These are phyloP conservation scores for Mimas tiliae DNA, from an alignment of 2,888 invertebrate genomes.

Conservation along the genomic window DNA sequence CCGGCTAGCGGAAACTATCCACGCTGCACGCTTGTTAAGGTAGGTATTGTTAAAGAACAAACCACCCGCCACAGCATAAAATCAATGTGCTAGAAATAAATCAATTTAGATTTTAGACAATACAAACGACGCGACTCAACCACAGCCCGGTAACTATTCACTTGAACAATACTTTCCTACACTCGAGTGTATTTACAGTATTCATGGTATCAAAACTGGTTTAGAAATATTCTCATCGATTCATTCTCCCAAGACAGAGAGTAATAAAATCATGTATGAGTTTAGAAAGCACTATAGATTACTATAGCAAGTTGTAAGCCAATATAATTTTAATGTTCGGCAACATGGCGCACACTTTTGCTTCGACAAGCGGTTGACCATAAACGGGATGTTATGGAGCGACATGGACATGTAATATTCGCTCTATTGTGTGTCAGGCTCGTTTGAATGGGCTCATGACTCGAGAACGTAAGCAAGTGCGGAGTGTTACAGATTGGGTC, in stretches of 20 bases:
- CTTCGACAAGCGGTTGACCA: not conserved
- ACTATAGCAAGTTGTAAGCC: not conserved
- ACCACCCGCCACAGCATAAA: too few species aligned
- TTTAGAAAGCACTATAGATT: not conserved
- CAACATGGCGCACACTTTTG: not conserved
- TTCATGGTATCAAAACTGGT: not conserved
- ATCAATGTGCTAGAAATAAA: too few species aligned
- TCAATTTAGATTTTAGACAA: not conserved
- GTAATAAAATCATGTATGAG: not conserved
- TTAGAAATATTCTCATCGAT: not conserved
- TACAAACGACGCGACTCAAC: not conserved
- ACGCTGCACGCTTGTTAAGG: constrained; percentile 40
- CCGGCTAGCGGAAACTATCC: constrained; percentile 28
- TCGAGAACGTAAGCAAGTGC: constrained; percentile 35
- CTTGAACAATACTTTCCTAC: not conserved
- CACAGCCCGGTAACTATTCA: not conserved
- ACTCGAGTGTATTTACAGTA: too few species aligned
- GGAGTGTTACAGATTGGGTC: constrained; percentile 55
- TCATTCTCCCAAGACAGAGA: not conserved
- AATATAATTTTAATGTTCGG: constrained; percentile 1
- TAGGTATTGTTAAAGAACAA: constrained; percentile 34
- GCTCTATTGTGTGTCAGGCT: constrained; percentile 30
- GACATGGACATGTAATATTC: constrained; percentile 21
- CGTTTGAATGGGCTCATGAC: constrained; percentile 33
- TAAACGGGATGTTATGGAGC: constrained; percentile 27